Evolutionary conservation across 1,140 invertebrate species (phyloP).

Genomic region (Drosophila erecta): DNA sequence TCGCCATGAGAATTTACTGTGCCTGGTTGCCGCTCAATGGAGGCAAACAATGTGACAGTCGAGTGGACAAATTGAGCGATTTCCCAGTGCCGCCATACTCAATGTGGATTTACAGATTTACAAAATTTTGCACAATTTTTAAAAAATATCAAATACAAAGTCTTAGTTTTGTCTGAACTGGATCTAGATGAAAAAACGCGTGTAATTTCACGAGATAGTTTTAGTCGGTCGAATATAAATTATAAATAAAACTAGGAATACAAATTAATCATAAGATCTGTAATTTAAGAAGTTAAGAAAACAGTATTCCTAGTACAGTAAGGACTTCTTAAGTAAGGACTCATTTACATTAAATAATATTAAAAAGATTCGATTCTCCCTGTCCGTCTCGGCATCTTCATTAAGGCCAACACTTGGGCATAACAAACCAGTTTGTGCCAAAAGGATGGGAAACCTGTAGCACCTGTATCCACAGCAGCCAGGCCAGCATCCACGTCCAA

Average conservation of each 20-base stretch:
- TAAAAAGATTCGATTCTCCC: background rate
- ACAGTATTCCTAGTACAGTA: no score
- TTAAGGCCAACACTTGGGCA: constrained; percentile 22
- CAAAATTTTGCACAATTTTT: no score
- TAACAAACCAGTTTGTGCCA: constrained; percentile 24
- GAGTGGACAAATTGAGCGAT: constrained; percentile 64
- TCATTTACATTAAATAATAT: background rate
- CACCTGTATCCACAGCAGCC: constrained; percentile 35
- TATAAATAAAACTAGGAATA: no score
- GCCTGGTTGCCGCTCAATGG: constrained; percentile 33
- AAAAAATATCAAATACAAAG: no score
- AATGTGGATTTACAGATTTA: background rate
- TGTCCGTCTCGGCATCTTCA: constrained; percentile 29
- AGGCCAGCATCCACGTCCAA: constrained; percentile 26
- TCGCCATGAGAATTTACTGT: constrained; percentile 70
- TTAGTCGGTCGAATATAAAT: no score
- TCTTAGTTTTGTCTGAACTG: no score
- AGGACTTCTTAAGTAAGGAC: no score
- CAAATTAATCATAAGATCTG: no score
- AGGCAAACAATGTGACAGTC: constrained; percentile 50
- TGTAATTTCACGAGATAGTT: no score
- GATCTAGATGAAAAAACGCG: no score
- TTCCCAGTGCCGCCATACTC: constrained; percentile 12
- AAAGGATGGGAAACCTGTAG: constrained; percentile 35
- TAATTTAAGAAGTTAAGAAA: no score